Evolutionary conservation across 2,797 vertebrate species (phyloP).

Genomic region (Sebastes nivosus): DNA sequence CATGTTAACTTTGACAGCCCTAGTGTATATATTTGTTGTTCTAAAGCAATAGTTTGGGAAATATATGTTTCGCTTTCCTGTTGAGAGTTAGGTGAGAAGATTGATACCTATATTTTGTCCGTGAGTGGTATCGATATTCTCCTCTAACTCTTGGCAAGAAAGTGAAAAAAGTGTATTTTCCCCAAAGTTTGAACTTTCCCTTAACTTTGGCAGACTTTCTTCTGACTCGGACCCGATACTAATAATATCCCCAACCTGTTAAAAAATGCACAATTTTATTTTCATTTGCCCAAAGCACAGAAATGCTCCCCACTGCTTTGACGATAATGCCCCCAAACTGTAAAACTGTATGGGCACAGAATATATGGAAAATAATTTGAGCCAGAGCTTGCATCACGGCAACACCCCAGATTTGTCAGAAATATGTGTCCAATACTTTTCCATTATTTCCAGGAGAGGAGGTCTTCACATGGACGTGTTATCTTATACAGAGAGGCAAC

Average conservation of each 20-base stretch:
- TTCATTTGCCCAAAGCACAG: constrained; percentile 17
- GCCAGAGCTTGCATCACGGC: constrained; percentile 10
- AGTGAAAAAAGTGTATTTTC: neutral
- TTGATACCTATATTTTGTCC: neutral
- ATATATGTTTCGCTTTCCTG: neutral
- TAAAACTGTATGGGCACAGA: neutral
- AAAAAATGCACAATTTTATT: constrained; percentile 6
- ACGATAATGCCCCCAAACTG: constrained; percentile 26
- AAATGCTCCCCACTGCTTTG: constrained; percentile 3
- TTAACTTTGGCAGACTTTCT: neutral
- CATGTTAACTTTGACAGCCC: no score
- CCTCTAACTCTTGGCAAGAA: neutral
- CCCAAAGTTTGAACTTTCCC: neutral
- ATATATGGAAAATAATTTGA: constrained; percentile 30
- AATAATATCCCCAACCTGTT: neutral
- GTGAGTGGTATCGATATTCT: neutral
- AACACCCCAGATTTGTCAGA: constrained; percentile 14
- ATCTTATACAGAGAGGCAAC: constrained; percentile 49
- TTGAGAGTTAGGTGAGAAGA: neutral
- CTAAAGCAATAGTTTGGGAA: neutral
- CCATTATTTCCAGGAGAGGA: constrained; percentile 43
- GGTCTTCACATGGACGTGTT: constrained; percentile 37
- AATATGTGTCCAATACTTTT: constrained; percentile 18
- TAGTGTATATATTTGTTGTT: neutral
- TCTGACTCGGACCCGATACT: neutral